Evolutionary conservation across 2,113 vertebrate genomes (phyloP).

Genomic region (Forbesichthys papilliferus): DNA sequence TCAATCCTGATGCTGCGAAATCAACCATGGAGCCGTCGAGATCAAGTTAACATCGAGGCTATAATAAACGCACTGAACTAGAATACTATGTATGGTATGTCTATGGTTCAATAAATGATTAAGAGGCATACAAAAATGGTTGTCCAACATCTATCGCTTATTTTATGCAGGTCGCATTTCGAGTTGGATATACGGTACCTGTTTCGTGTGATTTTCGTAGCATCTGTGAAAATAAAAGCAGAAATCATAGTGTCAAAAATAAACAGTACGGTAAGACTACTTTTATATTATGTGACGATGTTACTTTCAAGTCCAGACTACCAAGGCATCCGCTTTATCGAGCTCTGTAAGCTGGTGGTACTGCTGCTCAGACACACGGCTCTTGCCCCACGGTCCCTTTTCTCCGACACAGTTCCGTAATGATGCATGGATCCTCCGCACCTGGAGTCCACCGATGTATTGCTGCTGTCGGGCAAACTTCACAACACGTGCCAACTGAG

Average conservation of each 20-base stretch:
- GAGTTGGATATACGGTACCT: constrained; percentile 44
- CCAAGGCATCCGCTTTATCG: constrained; percentile 80
- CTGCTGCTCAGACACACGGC: constrained; percentile 59
- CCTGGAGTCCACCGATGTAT: constrained; percentile 15
- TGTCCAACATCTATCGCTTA: too few species aligned
- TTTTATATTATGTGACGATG: not conserved
- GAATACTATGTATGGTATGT: too few species aligned
- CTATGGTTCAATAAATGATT: too few species aligned
- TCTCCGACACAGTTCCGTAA: constrained; percentile 48
- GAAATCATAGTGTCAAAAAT: not conserved
- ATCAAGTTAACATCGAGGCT: too few species aligned
- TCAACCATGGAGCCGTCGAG: too few species aligned
- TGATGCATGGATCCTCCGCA: constrained; percentile 56
- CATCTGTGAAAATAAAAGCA: constrained; percentile 64
- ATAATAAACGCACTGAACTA: too few species aligned
- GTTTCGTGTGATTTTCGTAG: constrained; percentile 82
- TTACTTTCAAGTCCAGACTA: constrained; percentile 24
- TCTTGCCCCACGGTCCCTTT: constrained; percentile 65
- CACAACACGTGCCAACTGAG: constrained; percentile 27
- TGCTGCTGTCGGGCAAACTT: constrained; percentile 24
- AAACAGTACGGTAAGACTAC: too few species aligned
- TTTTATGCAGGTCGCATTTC: too few species aligned
- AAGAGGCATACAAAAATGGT: too few species aligned
- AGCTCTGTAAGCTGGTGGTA: constrained; percentile 66
- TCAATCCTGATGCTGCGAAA: too few species aligned